Conservation (phyloP, 2,888 invertebrate species). For the Caenorhabditis sp. region DNA sequence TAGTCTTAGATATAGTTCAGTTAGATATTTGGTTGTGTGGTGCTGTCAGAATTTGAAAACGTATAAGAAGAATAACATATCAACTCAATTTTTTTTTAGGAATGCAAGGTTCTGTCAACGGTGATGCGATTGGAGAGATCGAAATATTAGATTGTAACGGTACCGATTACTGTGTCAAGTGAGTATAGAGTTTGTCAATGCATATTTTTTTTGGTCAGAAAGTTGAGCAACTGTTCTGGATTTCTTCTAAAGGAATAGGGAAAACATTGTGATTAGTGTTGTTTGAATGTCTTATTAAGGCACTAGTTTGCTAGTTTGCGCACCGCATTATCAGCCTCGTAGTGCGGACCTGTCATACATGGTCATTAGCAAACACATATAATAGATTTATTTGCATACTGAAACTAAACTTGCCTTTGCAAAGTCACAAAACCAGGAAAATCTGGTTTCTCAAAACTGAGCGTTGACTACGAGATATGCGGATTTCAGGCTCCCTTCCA, state of each 20-base stretch:
- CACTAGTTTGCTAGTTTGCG: conserved; percentile 43
- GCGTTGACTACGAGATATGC: background rate
- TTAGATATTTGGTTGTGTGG: too few species aligned
- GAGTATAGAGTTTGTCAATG: too few species aligned
- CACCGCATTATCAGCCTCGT: conserved; percentile 46
- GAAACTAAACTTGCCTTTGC: background rate
- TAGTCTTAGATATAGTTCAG: too few species aligned
- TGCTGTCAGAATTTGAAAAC: too few species aligned
- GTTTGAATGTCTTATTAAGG: conserved; percentile 41
- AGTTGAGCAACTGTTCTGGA: too few species aligned
- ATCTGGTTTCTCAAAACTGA: background rate
- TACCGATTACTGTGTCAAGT: conserved; percentile 66
- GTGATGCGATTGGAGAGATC: conserved; percentile 55
- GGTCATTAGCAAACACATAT: conserved; percentile 29
- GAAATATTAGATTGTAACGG: conserved; percentile 59
- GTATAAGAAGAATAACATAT: too few species aligned
- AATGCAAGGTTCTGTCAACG: conserved; percentile 64
- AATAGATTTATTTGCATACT: too few species aligned
- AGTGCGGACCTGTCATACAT: conserved; percentile 7
- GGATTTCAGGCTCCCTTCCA: conserved; percentile 57
- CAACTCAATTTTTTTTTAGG: conserved; percentile 34
- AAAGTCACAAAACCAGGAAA: background rate
- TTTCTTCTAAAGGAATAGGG: too few species aligned
- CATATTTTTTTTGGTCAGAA: too few species aligned
- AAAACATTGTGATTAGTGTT: conserved; percentile 52